These are phyloP conservation scores for Corythucha ciliata DNA, from an alignment of 2,888 invertebrate genomes.

Conservation along the genomic window DNA sequence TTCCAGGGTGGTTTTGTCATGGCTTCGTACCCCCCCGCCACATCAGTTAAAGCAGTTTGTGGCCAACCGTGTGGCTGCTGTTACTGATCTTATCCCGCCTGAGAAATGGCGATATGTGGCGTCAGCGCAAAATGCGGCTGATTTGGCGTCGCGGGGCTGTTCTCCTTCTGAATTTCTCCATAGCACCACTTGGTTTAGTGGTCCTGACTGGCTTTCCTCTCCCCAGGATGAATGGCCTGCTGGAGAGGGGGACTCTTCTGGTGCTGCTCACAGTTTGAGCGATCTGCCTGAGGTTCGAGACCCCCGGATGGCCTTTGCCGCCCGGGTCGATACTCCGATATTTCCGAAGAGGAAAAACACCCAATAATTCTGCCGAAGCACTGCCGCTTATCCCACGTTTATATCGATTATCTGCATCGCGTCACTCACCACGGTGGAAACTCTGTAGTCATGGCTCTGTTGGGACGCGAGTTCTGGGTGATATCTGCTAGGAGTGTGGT, in stretches of 20 bases:
- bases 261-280: background rate
- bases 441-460: too few species aligned
- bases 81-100: background rate
- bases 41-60: slow-evolving; percentile 11
- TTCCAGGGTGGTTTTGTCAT: slow-evolving; percentile 7
- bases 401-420: too few species aligned
- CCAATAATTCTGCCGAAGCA: slow-evolving; percentile 11
- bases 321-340: background rate
- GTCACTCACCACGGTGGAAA: too few species aligned
- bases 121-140: slow-evolving; percentile 37
- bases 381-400: slow-evolving; percentile 6
- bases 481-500: background rate
- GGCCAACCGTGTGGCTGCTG: background rate
- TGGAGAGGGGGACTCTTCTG: background rate
- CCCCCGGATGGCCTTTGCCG: slow-evolving; percentile 11
- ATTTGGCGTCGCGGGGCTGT: slow-evolving; percentile 32
- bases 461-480: slow-evolving; percentile 1
- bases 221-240: background rate
- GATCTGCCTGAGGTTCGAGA: background rate
- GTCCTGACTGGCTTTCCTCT: slow-evolving; percentile 1
- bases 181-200: slow-evolving; percentile 21
- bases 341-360: slow-evolving; percentile 8
- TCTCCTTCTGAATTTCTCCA: slow-evolving; percentile 7
- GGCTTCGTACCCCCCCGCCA: slow-evolving; percentile 6
- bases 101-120: slow-evolving; percentile 16